Evolutionary conservation across 2,113 vertebrate genomes (phyloP).

Genomic region (Strix uralensis): DNA sequence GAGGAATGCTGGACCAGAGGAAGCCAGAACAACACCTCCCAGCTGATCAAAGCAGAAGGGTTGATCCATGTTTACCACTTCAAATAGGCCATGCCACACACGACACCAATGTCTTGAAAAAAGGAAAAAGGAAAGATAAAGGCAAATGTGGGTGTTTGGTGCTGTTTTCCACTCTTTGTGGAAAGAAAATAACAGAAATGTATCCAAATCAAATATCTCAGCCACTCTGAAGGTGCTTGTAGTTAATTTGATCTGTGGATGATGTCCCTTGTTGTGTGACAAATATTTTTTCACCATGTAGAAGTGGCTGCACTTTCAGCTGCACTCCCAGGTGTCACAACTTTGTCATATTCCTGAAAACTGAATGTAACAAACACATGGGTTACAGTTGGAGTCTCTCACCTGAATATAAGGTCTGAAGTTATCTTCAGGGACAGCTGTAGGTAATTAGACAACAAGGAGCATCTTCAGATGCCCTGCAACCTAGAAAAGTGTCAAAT

Average conservation of each 20-base stretch:
- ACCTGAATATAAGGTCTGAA: not conserved
- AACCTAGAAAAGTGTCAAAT: not conserved
- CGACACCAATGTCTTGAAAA: not conserved
- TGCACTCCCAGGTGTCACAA: not conserved
- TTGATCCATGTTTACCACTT: rapidly evolving
- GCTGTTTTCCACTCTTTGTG: not conserved
- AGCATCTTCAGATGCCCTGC: not conserved
- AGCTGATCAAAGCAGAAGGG: not conserved
- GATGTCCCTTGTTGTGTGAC: not conserved
- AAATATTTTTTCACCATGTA: not conserved
- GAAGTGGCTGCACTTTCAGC: not conserved
- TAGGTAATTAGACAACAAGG: not conserved
- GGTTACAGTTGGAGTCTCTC: not conserved
- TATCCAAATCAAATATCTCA: not conserved
- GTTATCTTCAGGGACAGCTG: not conserved
- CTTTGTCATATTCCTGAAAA: not conserved
- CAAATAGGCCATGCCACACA: not conserved
- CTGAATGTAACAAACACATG: not conserved
- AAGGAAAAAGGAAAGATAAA: not conserved
- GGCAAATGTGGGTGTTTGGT: rapidly evolving
- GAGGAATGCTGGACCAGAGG: not conserved
- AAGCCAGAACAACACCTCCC: not conserved
- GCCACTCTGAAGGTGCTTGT: not conserved
- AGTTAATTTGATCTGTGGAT: not conserved
- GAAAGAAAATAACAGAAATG: not conserved